A percentile compares a stretch with the other conserved stretches of the same genome.
Evolutionary conservation across 2,888 invertebrate genomes (phyloP).

Genomic region (Achlya flavicornis): DNA sequence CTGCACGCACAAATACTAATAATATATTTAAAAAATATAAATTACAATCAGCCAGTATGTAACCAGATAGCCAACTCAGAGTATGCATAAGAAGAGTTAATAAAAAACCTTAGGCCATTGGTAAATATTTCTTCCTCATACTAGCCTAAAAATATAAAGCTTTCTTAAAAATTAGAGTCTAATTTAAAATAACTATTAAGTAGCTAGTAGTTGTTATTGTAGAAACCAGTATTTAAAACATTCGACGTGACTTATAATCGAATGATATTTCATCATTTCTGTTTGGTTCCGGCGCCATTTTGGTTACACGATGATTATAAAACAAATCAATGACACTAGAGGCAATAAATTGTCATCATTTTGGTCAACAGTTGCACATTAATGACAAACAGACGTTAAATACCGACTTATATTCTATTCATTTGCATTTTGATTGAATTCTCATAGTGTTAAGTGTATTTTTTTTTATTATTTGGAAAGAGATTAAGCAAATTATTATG

Average conservation of each 20-base stretch:
- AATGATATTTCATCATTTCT: neutral
- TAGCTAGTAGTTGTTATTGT: neutral
- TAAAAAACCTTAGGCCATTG: too few species aligned
- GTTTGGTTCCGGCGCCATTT: neutral
- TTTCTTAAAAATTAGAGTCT: too few species aligned
- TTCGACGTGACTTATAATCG: neutral
- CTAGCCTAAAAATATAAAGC: too few species aligned
- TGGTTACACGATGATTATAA: neutral
- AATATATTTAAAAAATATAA: too few species aligned
- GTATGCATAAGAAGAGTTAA: too few species aligned
- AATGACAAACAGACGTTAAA: neutral
- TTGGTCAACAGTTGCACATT: conserved; percentile 11
- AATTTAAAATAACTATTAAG: too few species aligned
- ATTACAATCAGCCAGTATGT: too few species aligned
- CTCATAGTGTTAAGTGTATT: neutral
- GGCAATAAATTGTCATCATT: neutral
- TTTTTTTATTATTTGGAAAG: neutral
- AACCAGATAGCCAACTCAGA: too few species aligned
- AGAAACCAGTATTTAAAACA: too few species aligned
- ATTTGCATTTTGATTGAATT: conserved; percentile 2
- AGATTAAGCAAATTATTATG: neutral
- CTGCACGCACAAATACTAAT: too few species aligned
- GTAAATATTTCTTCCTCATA: too few species aligned
- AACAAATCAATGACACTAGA: neutral
- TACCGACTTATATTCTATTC: neutral